These are phyloP conservation scores for Chondrilla cf. caribensis DNA, from an alignment of 37 sponge, comb jelly and placozoan genomes.

Conservation along the genomic window DNA sequence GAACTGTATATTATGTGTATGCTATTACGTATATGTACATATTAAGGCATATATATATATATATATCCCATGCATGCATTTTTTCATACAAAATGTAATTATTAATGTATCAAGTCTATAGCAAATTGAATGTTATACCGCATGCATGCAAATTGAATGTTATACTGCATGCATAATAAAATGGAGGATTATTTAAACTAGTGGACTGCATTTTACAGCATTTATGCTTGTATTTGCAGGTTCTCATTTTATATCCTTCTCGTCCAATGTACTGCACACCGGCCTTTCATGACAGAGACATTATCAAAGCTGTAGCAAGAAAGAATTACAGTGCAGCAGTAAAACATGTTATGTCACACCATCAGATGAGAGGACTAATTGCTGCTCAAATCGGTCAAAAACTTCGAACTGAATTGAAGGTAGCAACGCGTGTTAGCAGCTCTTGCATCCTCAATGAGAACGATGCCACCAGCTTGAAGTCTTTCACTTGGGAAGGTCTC, in stretches of 20 bases:
- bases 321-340: conserved; percentile 5
- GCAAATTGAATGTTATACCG: too few species aligned
- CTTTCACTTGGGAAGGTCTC: background rate
- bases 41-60: too few species aligned
- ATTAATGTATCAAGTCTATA: too few species aligned
- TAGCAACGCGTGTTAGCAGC: background rate
- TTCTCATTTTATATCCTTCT: conserved; percentile 10
- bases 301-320: background rate
- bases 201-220: too few species aligned
- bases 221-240: conserved; percentile 1
- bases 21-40: too few species aligned
- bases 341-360: background rate
- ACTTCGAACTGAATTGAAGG: background rate
- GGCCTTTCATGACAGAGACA: background rate
- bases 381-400: conserved; percentile 1
- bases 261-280: background rate
- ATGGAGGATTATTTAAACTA: background rate
- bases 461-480: conserved; percentile 4
- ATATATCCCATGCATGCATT: too few species aligned
- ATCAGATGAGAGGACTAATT: background rate
- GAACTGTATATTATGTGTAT: too few species aligned
- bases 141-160: background rate
- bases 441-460: background rate
- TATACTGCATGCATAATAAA: background rate
- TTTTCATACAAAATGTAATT: too few species aligned